Conservation (phyloP, 2,797 vertebrate species). For the Salmo trutta region DNA sequence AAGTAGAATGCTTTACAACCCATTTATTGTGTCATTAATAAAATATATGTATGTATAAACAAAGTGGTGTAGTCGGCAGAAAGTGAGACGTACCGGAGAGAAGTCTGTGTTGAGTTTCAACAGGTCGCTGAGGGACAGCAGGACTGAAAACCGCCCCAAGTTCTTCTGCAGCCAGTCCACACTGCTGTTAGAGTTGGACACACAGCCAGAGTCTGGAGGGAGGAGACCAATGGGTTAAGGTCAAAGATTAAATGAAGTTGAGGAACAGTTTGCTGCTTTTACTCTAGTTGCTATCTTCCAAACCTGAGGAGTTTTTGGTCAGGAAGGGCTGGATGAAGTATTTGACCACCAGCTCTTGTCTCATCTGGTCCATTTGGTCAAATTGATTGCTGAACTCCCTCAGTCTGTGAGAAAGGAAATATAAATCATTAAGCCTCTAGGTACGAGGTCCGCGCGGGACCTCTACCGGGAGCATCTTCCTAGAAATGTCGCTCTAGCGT, state of each 20-base stretch:
- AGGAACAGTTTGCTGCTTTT: too few species aligned
- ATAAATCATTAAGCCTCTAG: neutral
- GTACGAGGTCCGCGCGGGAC: too few species aligned
- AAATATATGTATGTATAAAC: too few species aligned
- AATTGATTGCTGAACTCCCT: constrained; percentile 48
- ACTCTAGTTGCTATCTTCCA: neutral
- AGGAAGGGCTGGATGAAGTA: constrained; percentile 64
- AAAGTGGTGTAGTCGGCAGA: neutral
- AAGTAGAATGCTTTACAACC: neutral
- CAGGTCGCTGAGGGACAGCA: constrained; percentile 54
- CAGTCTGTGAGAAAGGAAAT: constrained; percentile 49
- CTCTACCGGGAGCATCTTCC: too few species aligned
- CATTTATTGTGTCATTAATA: neutral
- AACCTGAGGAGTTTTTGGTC: constrained; percentile 51
- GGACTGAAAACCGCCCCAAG: constrained; percentile 62
- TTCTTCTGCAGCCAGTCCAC: constrained; percentile 60
- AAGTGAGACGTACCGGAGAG: constrained; percentile 55
- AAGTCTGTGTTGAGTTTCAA: constrained; percentile 61
- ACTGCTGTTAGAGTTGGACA: constrained; percentile 47
- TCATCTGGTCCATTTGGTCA: constrained; percentile 34
- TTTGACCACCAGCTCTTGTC: constrained; percentile 18
- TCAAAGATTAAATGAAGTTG: too few species aligned
- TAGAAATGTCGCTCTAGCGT: too few species aligned
- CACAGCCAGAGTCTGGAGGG: constrained; percentile 58
- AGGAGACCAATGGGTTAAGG: neutral